Evolutionary conservation across 2,113 vertebrate genomes (phyloP).

Genomic region (Brevimyrus niger): DNA sequence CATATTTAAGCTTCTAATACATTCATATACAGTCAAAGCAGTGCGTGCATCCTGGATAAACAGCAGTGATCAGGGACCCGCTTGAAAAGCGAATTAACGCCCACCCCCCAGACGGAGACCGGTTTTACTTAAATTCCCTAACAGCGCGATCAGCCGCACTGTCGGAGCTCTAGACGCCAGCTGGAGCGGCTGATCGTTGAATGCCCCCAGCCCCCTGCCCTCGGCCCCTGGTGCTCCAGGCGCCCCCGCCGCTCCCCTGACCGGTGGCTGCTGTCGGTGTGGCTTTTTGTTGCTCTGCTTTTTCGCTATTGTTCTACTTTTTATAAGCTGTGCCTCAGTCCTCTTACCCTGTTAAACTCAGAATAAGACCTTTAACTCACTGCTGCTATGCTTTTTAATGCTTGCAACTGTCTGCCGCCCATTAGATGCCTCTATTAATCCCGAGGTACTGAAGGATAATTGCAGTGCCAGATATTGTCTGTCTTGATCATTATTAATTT

Average conservation of each 20-base stretch:
- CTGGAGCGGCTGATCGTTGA: conserved; percentile 28
- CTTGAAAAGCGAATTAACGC: neutral
- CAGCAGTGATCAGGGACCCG: neutral
- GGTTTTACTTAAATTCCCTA: conserved; percentile 21
- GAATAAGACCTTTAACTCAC: conserved; percentile 27
- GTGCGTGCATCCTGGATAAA: neutral
- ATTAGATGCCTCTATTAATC: neutral
- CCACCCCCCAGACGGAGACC: neutral
- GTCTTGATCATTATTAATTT: neutral
- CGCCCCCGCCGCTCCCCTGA: conserved; percentile 1
- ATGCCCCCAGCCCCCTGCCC: neutral
- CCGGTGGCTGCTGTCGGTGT: neutral
- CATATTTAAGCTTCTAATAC: neutral
- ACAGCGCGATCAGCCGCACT: conserved; percentile 23
- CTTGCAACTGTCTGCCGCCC: neutral
- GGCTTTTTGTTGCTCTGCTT: conserved; percentile 33
- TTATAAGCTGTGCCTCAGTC: conserved; percentile 38
- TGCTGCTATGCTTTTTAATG: neutral
- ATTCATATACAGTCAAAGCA: neutral
- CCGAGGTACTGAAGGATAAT: neutral
- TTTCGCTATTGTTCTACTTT: conserved; percentile 50
- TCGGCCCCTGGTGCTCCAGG: neutral
- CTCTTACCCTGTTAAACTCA: conserved; percentile 23
- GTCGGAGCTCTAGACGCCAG: conserved; percentile 21
- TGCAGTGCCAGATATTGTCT: neutral